A percentile compares a stretch with the other conserved stretches of the same genome.
These are phyloP conservation scores for Diplodus puntazzo DNA, from an alignment of 2,797 vertebrate species.

Conservation along the genomic window DNA sequence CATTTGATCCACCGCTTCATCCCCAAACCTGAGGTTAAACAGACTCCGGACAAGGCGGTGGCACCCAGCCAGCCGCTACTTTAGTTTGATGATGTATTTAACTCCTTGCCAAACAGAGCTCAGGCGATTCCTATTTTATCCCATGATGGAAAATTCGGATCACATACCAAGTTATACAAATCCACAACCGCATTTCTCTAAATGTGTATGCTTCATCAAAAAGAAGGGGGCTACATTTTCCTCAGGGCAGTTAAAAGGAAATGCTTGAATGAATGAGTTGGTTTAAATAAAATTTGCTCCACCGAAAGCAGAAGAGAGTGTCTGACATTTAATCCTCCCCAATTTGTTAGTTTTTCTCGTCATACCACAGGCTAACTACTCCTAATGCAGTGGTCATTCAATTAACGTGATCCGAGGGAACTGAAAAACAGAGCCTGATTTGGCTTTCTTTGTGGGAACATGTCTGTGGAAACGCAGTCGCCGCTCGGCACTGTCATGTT, in stretches of 20 bases:
- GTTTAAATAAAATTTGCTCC: constrained; percentile 57
- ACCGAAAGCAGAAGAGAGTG: constrained; percentile 58
- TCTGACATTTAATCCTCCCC: constrained; percentile 63
- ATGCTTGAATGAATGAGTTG: constrained; percentile 59
- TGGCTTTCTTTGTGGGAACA: constrained; percentile 25
- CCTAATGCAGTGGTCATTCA: constrained; percentile 48
- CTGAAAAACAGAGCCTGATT: constrained; percentile 34
- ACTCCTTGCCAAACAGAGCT: constrained; percentile 73
- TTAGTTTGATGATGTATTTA: constrained; percentile 76
- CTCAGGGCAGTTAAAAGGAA: constrained; percentile 65
- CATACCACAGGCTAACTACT: constrained; percentile 37
- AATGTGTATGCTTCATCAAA: constrained; percentile 72
- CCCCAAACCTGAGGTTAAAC: constrained; percentile 73
- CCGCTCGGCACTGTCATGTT: constrained; percentile 23
- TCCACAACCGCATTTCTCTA: constrained; percentile 64
- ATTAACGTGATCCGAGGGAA: constrained; percentile 33
- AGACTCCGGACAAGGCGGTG: constrained; percentile 71
- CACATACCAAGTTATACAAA: constrained; percentile 72
- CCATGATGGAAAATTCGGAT: constrained; percentile 79
- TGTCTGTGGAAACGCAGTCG: constrained; percentile 33
- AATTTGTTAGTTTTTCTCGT: constrained; percentile 66
- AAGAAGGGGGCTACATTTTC: constrained; percentile 64
- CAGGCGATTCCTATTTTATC: constrained; percentile 75
- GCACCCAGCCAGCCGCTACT: constrained; percentile 72
- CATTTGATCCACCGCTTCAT: constrained; percentile 59